Evolutionary conservation across 1,140 invertebrate species (phyloP), one percentile per base, ranked within the genome.

Genomic region (Drosophila simulans): DNA sequence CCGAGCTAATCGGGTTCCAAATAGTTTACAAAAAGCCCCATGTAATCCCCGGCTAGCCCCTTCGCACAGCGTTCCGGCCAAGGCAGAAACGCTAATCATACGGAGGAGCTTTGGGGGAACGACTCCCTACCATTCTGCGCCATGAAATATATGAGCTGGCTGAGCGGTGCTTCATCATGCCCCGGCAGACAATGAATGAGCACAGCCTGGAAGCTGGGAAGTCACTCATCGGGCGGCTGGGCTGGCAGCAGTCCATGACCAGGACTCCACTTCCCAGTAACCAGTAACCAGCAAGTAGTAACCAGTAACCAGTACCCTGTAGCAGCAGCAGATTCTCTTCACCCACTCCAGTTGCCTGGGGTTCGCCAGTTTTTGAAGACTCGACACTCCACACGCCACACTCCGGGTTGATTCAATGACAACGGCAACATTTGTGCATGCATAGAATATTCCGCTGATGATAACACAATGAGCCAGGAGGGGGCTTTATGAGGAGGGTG

Each of bases 361-460:
- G 27, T 27, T 51, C 64, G 15, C 60, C 60, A 35, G 66, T 70
- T 66, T 66, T 66, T 64, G 58, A 66, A 51, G 59, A 66, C 64
- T 35, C 64, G 40, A 25, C 68, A 49, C 11, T 31, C 31, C 31
- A 13, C 37, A 39, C 52, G 57, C 52, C 43, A 39, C 48, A 55
- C 64, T 27, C 52, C 82, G 68, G 60, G 68, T 65, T 86, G 83
- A 86, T 86, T 89, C 84, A 89, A 86, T 89, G 84, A 86, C 83
- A 86, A 86, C 83, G 76, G 83, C 83, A 86, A 86, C 83, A 84
- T 89, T 88, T 88, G 80, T 89, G 84, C 84, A 89, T 89, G 84
- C 84, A 89, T 89, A 89, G 84, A 89, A 89, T 89, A 89, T 89
- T 84, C 73, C 72, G 80, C 69, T 89, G 84, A 89, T 89, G 69